These are phyloP conservation scores for Drosophila mimica DNA, from an alignment of 2,888 invertebrate species.

Conservation along the genomic window DNA sequence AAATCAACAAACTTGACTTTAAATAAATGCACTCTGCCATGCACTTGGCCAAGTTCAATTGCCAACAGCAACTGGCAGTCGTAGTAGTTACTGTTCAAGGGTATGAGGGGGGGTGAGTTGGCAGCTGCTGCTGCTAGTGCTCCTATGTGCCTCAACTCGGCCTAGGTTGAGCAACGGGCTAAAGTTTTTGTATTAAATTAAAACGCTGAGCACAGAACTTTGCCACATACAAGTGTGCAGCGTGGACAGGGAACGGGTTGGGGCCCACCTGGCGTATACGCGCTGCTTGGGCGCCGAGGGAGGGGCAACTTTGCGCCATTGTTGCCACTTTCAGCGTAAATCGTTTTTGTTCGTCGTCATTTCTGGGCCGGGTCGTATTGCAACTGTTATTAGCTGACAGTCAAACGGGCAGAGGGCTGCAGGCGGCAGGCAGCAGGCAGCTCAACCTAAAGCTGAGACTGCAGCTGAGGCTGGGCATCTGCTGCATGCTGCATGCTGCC, in stretches of 20 bases:
- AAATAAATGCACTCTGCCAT: constrained; percentile 73
- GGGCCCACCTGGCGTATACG: constrained; percentile 62
- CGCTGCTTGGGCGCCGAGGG: constrained; percentile 20
- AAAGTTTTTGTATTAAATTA: constrained; percentile 81
- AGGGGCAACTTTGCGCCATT: constrained; percentile 62
- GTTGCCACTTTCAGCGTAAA: constrained; percentile 73
- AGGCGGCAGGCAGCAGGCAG: background rate
- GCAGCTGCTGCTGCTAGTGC: constrained; percentile 16
- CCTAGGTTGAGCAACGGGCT: constrained; percentile 49
- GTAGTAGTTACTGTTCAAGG: background rate
- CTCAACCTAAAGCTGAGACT: background rate
- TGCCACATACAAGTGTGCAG: constrained; percentile 35
- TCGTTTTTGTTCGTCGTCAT: constrained; percentile 65
- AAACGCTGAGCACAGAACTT: constrained; percentile 73
- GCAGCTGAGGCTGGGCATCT: constrained; percentile 32
- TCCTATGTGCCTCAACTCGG: constrained; percentile 43
- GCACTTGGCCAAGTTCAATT: constrained; percentile 55
- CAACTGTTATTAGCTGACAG: constrained; percentile 74
- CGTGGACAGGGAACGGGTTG: background rate
- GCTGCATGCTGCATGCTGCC: constrained; percentile 50
- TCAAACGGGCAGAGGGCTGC: constrained; percentile 1
- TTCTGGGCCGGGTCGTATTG: constrained; percentile 57
- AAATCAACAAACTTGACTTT: constrained; percentile 75
- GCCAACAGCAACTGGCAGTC: constrained; percentile 28
- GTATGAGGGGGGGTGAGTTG: background rate